Conservation (phyloP, 2,113 vertebrate species). For the Emydura subglobosa region DNA sequence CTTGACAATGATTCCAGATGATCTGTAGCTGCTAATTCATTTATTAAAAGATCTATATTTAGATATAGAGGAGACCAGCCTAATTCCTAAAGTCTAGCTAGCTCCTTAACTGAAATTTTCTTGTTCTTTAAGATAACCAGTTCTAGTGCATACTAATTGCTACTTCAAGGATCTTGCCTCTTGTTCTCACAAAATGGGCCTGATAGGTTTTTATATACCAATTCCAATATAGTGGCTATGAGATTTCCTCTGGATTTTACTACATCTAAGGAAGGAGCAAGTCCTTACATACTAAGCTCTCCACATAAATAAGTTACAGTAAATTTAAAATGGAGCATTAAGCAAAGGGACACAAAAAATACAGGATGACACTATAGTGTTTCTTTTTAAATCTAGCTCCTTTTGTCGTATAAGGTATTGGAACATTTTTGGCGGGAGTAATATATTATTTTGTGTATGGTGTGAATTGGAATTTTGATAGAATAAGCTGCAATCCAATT, state of each 20-base stretch:
- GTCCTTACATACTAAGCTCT: not conserved
- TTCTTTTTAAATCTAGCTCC: conserved; percentile 44
- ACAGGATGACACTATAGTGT: not conserved
- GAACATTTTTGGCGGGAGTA: conserved; percentile 70
- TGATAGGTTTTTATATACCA: not conserved
- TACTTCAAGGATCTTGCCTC: not conserved
- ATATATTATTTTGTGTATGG: conserved; percentile 76
- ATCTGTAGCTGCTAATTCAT: conserved; percentile 19
- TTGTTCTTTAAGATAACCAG: not conserved
- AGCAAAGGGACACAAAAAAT: conserved; percentile 8
- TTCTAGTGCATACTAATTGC: not conserved
- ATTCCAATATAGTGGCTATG: not conserved
- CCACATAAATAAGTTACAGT: conserved; percentile 1
- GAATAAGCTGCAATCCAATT: conserved; percentile 82
- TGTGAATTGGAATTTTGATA: conserved; percentile 83
- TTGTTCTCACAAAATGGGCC: not conserved
- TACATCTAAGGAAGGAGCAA: conserved; percentile 2
- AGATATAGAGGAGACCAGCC: not conserved
- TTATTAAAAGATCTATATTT: not conserved
- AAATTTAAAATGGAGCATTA: conserved; percentile 12
- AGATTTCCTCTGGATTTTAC: not conserved
- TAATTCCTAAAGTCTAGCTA: not conserved
- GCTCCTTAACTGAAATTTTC: not conserved
- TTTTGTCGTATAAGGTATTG: conserved; percentile 67
- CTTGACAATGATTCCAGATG: not conserved